These are phyloP conservation scores for Cololabis saira DNA, from an alignment of 2,113 vertebrate genomes.

Conservation along the genomic window DNA sequence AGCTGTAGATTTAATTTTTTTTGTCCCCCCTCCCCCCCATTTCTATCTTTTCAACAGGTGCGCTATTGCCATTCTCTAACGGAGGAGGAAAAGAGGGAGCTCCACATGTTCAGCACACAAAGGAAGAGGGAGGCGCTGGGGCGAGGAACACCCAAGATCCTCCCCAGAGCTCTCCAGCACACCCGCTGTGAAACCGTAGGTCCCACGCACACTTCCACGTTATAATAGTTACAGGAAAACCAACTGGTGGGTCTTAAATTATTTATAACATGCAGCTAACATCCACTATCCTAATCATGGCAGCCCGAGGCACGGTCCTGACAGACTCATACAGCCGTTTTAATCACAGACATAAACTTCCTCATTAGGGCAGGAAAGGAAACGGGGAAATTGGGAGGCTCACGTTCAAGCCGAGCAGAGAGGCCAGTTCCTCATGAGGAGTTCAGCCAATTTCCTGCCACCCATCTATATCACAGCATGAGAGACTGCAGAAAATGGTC, in stretches of 20 bases:
- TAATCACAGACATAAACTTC: slow-evolving; percentile 66
- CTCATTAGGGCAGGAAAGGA: slow-evolving; percentile 62
- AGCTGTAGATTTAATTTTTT: slow-evolving; percentile 3
- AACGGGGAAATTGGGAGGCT: slow-evolving; percentile 59
- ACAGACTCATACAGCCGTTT: slow-evolving; percentile 52
- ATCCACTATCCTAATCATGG: slow-evolving; percentile 24
- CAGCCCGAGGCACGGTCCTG: slow-evolving; percentile 38
- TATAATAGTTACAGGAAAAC: slow-evolving; percentile 29
- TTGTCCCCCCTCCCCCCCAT: no score
- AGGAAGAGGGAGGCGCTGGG: slow-evolving; percentile 95
- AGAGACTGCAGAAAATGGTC: slow-evolving; percentile 13
- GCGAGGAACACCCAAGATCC: slow-evolving; percentile 90
- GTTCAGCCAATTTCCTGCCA: slow-evolving; percentile 63
- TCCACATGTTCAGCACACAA: slow-evolving; percentile 93
- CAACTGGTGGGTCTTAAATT: slow-evolving; percentile 40
- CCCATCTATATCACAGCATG: slow-evolving; percentile 44
- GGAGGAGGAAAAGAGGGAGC: slow-evolving; percentile 93
- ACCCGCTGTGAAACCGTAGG: slow-evolving; percentile 90
- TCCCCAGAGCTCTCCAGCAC: slow-evolving; percentile 89
- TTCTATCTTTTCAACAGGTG: slow-evolving; percentile 83
- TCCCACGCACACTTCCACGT: slow-evolving; percentile 8
- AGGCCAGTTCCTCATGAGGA: slow-evolving; percentile 53
- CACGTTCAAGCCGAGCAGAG: slow-evolving; percentile 51
- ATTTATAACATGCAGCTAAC: slow-evolving; percentile 52
- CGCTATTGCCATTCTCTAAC: slow-evolving; percentile 94